Evolutionary conservation across 2,888 invertebrate species (phyloP).

Genomic region (Rosalia funebris): DNA sequence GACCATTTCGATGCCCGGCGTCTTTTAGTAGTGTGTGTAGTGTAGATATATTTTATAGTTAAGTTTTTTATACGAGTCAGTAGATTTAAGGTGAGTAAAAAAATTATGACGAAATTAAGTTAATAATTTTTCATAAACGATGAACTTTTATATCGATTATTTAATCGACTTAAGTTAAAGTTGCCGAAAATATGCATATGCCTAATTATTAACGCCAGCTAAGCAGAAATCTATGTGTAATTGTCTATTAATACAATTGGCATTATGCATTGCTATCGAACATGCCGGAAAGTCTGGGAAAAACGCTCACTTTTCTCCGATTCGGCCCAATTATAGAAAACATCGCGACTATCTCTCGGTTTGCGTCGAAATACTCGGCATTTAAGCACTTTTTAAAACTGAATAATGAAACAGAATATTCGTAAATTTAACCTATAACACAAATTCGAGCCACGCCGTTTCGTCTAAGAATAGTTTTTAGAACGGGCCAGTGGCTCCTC

Average conservation of each 20-base stretch:
- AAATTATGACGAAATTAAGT: not conserved
- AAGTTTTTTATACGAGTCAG: conserved; percentile 16
- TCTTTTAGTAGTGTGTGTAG: conserved; percentile 28
- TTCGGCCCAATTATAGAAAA: not conserved
- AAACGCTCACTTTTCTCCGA: conserved; percentile 2
- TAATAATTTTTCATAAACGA: not conserved
- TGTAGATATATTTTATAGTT: conserved; percentile 22
- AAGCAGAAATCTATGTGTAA: conserved; percentile 32
- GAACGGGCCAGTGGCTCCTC: conserved; percentile 45
- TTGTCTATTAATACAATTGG: conserved; percentile 41
- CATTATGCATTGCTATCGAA: conserved; percentile 4
- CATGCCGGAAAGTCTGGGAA: not conserved
- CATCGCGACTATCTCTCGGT: not conserved
- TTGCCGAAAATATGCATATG: not conserved
- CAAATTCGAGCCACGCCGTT: conserved; percentile 22
- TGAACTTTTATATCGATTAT: not conserved
- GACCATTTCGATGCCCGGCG: conserved; percentile 30
- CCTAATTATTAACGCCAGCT: not conserved
- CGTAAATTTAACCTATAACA: conserved; percentile 26
- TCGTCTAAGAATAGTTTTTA: conserved; percentile 47
- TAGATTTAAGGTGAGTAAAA: conserved; percentile 19
- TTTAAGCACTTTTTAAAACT: conserved; percentile 1
- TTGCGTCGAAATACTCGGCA: conserved; percentile 7
- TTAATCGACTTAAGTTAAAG: not conserved
- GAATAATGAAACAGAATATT: conserved; percentile 18